A percentile compares a stretch with the other conserved stretches of the same genome.
These are phyloP conservation scores for Aegotheles bennettii DNA, from an alignment of 2,113 vertebrate genomes.

Conservation along the genomic window DNA sequence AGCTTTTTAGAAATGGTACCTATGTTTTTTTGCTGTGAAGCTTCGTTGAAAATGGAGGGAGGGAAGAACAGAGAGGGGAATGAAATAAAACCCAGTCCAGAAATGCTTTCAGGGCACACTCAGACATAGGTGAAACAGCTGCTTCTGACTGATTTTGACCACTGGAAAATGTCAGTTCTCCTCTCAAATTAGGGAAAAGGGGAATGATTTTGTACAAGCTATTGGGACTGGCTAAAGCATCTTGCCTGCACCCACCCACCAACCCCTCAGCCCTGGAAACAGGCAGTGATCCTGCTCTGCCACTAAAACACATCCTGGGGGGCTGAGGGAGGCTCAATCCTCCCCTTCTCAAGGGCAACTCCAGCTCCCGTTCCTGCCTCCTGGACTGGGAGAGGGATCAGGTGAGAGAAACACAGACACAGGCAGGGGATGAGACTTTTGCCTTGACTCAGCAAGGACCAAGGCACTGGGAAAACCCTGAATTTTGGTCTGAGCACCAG, in stretches of 20 bases:
- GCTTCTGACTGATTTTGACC: background rate
- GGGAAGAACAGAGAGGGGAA: no score
- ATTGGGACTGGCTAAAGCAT: background rate
- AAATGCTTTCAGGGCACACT: background rate
- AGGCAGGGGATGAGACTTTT: background rate
- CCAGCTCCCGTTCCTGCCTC: background rate
- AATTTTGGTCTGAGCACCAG: background rate
- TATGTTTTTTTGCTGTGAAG: background rate
- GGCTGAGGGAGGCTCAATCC: background rate
- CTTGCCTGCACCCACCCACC: background rate
- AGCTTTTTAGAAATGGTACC: background rate
- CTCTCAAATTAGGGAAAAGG: background rate
- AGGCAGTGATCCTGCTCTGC: fast-evolving
- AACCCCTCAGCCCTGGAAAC: background rate
- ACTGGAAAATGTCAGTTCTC: background rate
- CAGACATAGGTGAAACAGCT: background rate
- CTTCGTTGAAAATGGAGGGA: background rate
- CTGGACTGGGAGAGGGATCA: fast-evolving
- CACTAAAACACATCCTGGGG: fast-evolving
- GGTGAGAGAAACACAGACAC: background rate
- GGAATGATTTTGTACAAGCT: background rate
- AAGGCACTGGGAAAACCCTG: background rate
- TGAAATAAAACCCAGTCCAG: background rate
- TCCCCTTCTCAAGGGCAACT: background rate
- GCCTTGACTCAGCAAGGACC: background rate